A percentile compares a stretch with the other conserved stretches of the same genome.
These are phyloP conservation scores for Paralichthys olivaceus DNA, from an alignment of 2,113 vertebrate genomes.

Conservation along the genomic window DNA sequence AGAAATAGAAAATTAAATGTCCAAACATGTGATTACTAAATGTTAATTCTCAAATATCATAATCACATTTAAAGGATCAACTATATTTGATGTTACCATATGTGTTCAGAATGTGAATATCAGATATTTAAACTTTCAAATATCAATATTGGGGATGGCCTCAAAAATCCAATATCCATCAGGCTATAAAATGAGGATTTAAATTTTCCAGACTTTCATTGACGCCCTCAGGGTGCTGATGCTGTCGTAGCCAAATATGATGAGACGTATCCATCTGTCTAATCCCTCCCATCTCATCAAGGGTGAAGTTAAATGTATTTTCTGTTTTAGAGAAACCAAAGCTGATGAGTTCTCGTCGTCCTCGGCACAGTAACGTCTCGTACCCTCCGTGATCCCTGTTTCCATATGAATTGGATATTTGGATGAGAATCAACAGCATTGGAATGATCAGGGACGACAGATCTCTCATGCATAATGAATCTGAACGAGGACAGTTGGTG, in stretches of 20 bases:
- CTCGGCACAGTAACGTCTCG: too few species aligned
- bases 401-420: slow-evolving; percentile 12
- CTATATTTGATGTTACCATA: too few species aligned
- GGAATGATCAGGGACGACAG: slow-evolving; percentile 25
- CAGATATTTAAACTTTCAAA: too few species aligned
- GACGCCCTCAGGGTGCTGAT: slow-evolving; percentile 1
- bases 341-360: too few species aligned
- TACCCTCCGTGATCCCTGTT: too few species aligned
- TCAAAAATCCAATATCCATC: too few species aligned
- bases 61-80: too few species aligned
- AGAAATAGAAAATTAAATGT: too few species aligned
- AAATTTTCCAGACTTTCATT: background rate
- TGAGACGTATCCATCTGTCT: background rate
- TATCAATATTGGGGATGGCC: too few species aligned
- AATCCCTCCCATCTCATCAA: slow-evolving; percentile 10
- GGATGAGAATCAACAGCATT: background rate
- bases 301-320: background rate
- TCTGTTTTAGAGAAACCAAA: background rate
- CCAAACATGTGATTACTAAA: too few species aligned
- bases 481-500: slow-evolving; percentile 21
- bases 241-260: slow-evolving; percentile 2
- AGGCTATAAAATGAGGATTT: background rate
- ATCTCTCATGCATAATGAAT: slow-evolving; percentile 43
- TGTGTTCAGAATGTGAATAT: too few species aligned
- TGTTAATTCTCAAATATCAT: too few species aligned